Base-by-base conservation (phyloP, 2,888 invertebrate species). In the Ditylenchus weischeri region DNA sequence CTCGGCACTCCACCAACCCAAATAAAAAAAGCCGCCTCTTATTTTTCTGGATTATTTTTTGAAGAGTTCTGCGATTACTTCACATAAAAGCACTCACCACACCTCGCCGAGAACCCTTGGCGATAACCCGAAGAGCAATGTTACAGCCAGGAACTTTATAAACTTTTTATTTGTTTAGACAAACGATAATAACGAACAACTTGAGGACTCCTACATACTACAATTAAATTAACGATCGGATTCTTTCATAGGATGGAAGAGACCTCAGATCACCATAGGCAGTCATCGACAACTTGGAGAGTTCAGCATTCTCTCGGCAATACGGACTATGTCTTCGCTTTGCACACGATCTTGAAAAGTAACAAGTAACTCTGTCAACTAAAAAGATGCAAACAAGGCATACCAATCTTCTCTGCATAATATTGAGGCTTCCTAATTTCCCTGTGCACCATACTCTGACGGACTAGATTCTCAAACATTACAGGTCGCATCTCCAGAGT, bases 401-500 rank as follows among this genome's bases (percentile, higher is more conserved):
- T 84, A 93, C 94, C 92, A 75, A 98, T 98, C 85, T 90, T 90
- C 73, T 90, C 88, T 69, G 94, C 93, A 84, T 92, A 98, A 85
- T 90, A 90, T 70, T 91, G 89, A 0, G 98, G 93, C 50, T 90
- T 88, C 85, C 91, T 91, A 79, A 96, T 88, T 68, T 89, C 88
- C 13, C 93, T 93, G n/a, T 91, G 92, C 0, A 93, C 91, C 62
- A 99, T 86, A 21, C 99, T 93, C 85, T 99, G 98, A 48, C 98
- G 87, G 0, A 92, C 96, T 70, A 99, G 90, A 84, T 99, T 98
- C 86, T 99, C 98, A 85, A 99, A 99, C 66, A 96, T 90, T 18
- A 99, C 94, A 0, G 98, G 96, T 62, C 96, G 88, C 19, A 93
- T 90, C 86, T 99, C 99, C 77, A 99, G 86, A 85, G 99, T 99